phyloP scores from a whole-genome alignment of 2,113 vertebrate genomes.

The Noturus placidus region DNA sequence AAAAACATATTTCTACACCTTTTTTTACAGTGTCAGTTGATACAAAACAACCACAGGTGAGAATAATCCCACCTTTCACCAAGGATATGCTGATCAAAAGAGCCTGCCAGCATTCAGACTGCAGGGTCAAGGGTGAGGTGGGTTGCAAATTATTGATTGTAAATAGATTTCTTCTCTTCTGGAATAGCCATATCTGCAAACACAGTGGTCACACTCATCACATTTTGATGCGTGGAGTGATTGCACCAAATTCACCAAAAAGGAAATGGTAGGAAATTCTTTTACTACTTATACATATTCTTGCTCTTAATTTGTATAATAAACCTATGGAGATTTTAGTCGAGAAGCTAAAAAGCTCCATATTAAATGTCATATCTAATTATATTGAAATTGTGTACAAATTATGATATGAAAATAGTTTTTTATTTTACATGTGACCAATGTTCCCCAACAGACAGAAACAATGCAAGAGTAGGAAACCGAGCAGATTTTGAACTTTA shows the following conservation, averaged over 20 bases:
- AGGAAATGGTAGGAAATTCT: constrained; percentile 57
- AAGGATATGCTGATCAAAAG: constrained; percentile 20
- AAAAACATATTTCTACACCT: neutral
- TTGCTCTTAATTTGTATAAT: neutral
- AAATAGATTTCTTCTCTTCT: rapidly evolving
- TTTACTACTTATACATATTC: neutral
- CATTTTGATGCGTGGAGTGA: constrained; percentile 62
- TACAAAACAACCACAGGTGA: rapidly evolving
- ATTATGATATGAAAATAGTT: too few relatives aligned
- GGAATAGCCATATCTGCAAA: rapidly evolving
- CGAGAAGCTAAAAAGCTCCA: neutral
- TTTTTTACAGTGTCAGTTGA: neutral
- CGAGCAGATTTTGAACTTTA: constrained; percentile 1
- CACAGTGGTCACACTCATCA: neutral
- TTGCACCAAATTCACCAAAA: constrained; percentile 25
- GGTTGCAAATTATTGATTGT: rapidly evolving
- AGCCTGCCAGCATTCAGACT: neutral
- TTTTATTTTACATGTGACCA: neutral
- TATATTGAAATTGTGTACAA: neutral
- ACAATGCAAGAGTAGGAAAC: too few relatives aligned
- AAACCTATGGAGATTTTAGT: neutral
- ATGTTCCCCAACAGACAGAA: neutral
- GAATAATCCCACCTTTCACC: constrained; percentile 19
- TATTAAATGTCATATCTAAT: neutral
- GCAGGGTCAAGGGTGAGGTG: neutral